Percentiles rank a stretch among this genome's conserved stretches.
phyloP scores from a whole-genome alignment of 2,797 vertebrate species.

The Perodicticus potto region DNA sequence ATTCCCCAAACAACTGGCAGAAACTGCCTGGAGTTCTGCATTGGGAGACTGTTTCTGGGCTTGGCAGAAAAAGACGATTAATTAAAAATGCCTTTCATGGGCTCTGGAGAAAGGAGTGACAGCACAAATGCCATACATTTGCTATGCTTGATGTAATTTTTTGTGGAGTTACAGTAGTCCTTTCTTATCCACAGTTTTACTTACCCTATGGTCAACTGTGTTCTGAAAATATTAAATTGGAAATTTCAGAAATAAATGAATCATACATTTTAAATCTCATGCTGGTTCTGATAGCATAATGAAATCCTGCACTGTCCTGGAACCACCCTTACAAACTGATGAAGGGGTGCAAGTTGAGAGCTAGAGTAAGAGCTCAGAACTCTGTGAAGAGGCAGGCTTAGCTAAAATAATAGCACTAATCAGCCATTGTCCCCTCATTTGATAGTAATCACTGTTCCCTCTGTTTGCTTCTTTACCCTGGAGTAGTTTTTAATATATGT shows the following conservation, averaged over 20 bases:
- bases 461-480: too few relatives aligned
- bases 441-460: too few relatives aligned
- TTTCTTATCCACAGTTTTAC: background rate
- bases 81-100: background rate
- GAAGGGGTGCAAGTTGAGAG: too few relatives aligned
- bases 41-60: background rate
- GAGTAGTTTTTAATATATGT: too few relatives aligned
- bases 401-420: too few relatives aligned
- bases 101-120: background rate
- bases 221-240: background rate
- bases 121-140: background rate
- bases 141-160: background rate
- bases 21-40: background rate
- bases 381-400: too few relatives aligned
- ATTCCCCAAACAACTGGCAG: background rate
- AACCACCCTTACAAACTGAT: too few relatives aligned
- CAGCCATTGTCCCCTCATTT: too few relatives aligned
- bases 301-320: background rate
- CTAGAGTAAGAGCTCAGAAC: too few relatives aligned
- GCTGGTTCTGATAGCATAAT: background rate
- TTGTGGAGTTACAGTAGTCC: background rate
- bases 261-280: background rate
- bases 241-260: background rate
- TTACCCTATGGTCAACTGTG: background rate
- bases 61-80: conserved; percentile 18